Base-by-base conservation (phyloP, 2,797 vertebrate genomes). In the Pseudomugil tenellus region DNA sequence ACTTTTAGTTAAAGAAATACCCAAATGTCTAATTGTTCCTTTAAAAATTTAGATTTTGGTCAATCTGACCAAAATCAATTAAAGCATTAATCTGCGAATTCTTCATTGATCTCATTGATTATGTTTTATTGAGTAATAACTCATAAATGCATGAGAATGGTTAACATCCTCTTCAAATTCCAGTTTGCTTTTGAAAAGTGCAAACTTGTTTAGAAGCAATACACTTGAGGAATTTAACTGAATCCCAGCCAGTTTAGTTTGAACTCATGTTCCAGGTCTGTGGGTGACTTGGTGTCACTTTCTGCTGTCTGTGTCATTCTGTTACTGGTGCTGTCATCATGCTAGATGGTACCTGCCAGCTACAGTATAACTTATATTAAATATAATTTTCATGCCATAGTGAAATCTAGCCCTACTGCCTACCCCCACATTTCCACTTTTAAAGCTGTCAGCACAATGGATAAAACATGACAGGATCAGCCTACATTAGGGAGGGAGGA, bases 381-480 rank as follows among this genome's bases (percentile, higher is more conserved):
- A 62, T 19, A 17, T 31, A 10, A 53, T 31, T 39, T 67, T 19
- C 46, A 34, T 57, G 41, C 55, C 39, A 28, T 43, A 19, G 49
- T 52, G 55, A 76, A 67, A 57, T 51, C 34, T 58, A 23, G 55
- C 43, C 62, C 63, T 64, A 54, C 29, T 43, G 12, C 34, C 28
- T 37, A 52, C 29, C 31, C 21, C 29, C 37, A 52, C 35, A 52
- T 57, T 63, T 69, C 46, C 67, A 65, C 73, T 52, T 70, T 39
- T 71, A 11, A 48, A 56, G 70, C 39, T 72, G 74, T 73, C 67
- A 60, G 52, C 57, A 58, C 13, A 58, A 53, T 51, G 37, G 31
- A 68, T 72, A 67, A 53, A 31, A 61, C 37, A 48, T 21, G 53
- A 60, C 39, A 63, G 55, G 67, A n/a, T 32, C 6, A 3, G 43